These are phyloP conservation scores for Papilio polyxenes DNA, from an alignment of 1,140 invertebrate genomes.

Conservation along the genomic window DNA sequence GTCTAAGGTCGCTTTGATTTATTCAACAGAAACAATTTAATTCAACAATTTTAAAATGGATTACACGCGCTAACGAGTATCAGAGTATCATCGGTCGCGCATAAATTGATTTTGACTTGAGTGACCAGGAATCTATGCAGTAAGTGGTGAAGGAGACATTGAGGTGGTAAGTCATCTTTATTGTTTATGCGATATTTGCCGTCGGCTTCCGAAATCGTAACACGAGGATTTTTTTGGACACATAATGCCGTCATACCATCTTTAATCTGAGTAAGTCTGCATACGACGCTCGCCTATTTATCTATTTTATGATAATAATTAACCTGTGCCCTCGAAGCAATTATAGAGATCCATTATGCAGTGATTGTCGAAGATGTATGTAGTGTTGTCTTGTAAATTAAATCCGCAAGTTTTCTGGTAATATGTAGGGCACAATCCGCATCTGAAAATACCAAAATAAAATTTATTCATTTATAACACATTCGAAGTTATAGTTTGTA, in stretches of 20 bases:
- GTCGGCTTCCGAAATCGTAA: not conserved
- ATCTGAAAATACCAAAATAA: slow-evolving; percentile 51
- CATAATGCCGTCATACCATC: not conserved
- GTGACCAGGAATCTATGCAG: not conserved
- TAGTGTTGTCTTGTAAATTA: slow-evolving; percentile 56
- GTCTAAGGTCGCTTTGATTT: too few species aligned
- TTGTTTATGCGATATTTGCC: too few species aligned
- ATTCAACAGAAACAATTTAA: too few species aligned
- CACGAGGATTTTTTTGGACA: too few species aligned
- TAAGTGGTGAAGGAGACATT: not conserved
- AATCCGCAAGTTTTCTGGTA: slow-evolving; percentile 72
- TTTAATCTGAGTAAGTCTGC: not conserved
- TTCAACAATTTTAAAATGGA: too few species aligned
- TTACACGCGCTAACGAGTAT: too few species aligned
- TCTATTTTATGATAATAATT: slow-evolving; percentile 31
- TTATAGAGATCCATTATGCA: slow-evolving; percentile 74
- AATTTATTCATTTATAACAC: not conserved
- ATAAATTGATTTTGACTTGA: not conserved
- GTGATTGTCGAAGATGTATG: slow-evolving; percentile 72
- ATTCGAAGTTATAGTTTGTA: too few species aligned
- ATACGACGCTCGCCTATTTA: not conserved
- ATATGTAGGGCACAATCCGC: slow-evolving; percentile 72
- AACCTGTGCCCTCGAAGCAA: slow-evolving; percentile 68
- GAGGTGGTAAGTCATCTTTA: not conserved
- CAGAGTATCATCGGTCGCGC: too few species aligned